These are phyloP conservation scores for Zoroaster sp. DNA, from an alignment of 53 echinoderm and acorn worm species.

Conservation along the genomic window DNA sequence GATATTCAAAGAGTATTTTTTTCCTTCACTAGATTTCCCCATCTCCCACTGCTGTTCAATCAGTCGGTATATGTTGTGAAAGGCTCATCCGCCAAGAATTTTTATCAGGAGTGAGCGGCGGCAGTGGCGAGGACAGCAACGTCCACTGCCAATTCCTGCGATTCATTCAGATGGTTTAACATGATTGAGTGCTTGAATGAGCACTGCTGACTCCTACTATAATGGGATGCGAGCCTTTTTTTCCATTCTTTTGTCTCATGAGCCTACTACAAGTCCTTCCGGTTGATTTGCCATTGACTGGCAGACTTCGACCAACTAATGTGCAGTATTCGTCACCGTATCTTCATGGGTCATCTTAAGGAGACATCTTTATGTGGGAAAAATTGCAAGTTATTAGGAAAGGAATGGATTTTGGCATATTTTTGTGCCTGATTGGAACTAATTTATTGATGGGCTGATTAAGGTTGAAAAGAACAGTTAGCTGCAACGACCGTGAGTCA, in stretches of 20 bases:
- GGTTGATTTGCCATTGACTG: conserved; percentile 32
- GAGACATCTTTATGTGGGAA: neutral
- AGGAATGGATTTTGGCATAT: conserved; percentile 29
- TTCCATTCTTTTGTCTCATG: neutral
- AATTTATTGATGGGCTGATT: conserved; percentile 16
- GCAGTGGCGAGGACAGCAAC: neutral
- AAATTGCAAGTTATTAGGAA: conserved; percentile 18
- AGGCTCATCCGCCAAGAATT: neutral
- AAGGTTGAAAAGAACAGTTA: conserved; percentile 12
- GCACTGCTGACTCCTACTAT: neutral
- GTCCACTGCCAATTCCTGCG: neutral
- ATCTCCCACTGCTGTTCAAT: neutral
- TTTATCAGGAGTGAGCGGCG: neutral
- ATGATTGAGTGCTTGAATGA: conserved; percentile 45
- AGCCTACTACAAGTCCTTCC: neutral
- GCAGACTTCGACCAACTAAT: neutral
- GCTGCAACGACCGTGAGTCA: conserved; percentile 6
- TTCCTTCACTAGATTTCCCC: neutral
- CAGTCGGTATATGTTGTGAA: neutral
- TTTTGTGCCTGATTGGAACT: conserved; percentile 12
- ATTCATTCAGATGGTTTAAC: conserved; percentile 36
- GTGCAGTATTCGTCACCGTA: conserved; percentile 22
- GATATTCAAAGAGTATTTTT: neutral
- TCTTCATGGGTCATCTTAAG: neutral
- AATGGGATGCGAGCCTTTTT: neutral